Conservation (phyloP, 2,888 invertebrate genomes). For the Endomychus coccineus region DNA sequence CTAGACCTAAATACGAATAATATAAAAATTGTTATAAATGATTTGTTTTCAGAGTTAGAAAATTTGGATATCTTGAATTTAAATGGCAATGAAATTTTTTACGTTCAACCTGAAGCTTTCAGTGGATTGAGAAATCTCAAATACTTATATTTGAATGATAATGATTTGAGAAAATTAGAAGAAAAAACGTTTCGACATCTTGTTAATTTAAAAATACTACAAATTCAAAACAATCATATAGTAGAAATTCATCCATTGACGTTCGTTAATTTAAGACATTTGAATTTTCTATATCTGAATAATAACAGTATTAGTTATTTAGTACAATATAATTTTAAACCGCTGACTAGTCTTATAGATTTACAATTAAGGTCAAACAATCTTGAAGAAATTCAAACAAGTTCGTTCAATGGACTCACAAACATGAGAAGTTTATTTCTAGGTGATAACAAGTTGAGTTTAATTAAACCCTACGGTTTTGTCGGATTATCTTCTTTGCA, state of each 20-base stretch:
- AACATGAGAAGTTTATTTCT: slow-evolving; percentile 38
- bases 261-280: slow-evolving; percentile 37
- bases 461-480: slow-evolving; percentile 38
- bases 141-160: slow-evolving; percentile 41
- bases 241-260: slow-evolving; percentile 37
- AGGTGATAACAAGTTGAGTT: slow-evolving; percentile 39
- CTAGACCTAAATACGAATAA: slow-evolving; percentile 36
- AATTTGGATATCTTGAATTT: slow-evolving; percentile 40
- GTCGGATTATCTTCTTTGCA: slow-evolving; percentile 37
- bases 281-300: slow-evolving; percentile 39
- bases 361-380: slow-evolving; percentile 39
- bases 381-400: slow-evolving; percentile 37
- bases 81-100: slow-evolving; percentile 37
- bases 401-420: slow-evolving; percentile 40
- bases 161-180: slow-evolving; percentile 38
- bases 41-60: slow-evolving; percentile 38
- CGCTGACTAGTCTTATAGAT: slow-evolving; percentile 35
- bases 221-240: slow-evolving; percentile 42
- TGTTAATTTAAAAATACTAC: slow-evolving; percentile 37
- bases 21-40: slow-evolving; percentile 33
- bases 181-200: slow-evolving; percentile 37
- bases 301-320: slow-evolving; percentile 39
- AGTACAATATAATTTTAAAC: slow-evolving; percentile 39
- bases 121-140: slow-evolving; percentile 37
- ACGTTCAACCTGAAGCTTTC: slow-evolving; percentile 39